phyloP scores from a whole-genome alignment of 2,888 invertebrate species.

The Melitaea athalia region DNA sequence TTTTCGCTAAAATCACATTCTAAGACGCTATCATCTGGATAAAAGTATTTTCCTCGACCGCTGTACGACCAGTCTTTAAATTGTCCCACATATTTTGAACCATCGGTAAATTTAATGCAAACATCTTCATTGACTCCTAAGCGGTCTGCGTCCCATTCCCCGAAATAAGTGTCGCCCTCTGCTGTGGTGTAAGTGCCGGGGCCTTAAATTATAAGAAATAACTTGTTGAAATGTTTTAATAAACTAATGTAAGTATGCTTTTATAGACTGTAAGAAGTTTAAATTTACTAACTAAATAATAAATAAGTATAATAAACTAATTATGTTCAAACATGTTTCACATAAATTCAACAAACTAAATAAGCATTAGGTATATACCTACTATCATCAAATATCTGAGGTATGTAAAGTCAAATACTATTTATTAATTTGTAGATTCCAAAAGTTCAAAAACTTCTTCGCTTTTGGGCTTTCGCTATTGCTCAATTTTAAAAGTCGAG shows the following conservation, averaged over 20 bases:
- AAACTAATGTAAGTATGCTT: too few relatives aligned
- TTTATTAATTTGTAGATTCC: background rate
- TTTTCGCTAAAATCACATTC: slow-evolving; percentile 77
- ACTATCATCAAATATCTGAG: too few relatives aligned
- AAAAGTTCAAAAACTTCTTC: background rate
- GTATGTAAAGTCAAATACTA: background rate
- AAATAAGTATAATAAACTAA: too few relatives aligned
- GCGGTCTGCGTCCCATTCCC: slow-evolving; percentile 81
- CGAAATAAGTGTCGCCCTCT: slow-evolving; percentile 82
- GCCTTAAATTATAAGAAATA: slow-evolving; percentile 52
- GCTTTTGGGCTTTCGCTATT: too few relatives aligned
- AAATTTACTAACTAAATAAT: too few relatives aligned
- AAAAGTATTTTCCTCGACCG: slow-evolving; percentile 74
- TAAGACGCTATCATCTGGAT: slow-evolving; percentile 77
- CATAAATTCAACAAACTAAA: too few relatives aligned
- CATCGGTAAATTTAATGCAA: slow-evolving; percentile 69
- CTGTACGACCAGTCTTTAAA: slow-evolving; percentile 74
- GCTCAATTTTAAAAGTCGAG: slow-evolving; percentile 22
- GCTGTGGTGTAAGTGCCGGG: slow-evolving; percentile 81
- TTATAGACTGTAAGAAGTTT: too few relatives aligned
- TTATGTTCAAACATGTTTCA: too few relatives aligned
- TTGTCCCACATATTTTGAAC: slow-evolving; percentile 74
- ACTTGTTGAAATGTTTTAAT: background rate
- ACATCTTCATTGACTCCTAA: slow-evolving; percentile 62
- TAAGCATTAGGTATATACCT: too few relatives aligned